A percentile compares a stretch with the other conserved stretches of the same genome.
phyloP scores from a whole-genome alignment of 1,140 invertebrate genomes.

The Bombus cullumanus region DNA sequence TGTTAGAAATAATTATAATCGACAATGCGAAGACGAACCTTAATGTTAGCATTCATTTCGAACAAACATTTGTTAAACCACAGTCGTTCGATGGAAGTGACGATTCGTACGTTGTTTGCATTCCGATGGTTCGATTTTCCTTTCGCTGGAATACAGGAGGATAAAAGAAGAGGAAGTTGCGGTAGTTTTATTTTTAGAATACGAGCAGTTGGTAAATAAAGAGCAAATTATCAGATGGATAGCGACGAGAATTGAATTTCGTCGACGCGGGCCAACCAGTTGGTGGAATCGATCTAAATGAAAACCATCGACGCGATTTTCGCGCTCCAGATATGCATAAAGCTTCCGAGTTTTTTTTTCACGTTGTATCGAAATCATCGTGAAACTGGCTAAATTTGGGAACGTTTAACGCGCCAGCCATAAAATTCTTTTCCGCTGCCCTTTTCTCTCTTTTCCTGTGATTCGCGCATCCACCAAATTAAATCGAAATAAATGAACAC shows the following conservation, averaged over 20 bases:
- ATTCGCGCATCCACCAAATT: background rate
- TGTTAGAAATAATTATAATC: too few relatives aligned
- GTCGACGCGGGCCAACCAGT: background rate
- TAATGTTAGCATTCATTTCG: too few relatives aligned
- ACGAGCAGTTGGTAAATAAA: background rate
- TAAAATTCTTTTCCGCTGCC: background rate
- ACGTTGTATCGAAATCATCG: background rate
- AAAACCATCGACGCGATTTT: constrained; percentile 12
- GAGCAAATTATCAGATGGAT: background rate
- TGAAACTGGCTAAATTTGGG: background rate
- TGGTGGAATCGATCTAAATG: constrained; percentile 1
- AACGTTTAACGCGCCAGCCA: background rate
- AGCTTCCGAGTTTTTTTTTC: background rate
- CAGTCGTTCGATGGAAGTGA: too few relatives aligned
- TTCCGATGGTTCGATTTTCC: too few relatives aligned
- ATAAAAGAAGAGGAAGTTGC: background rate
- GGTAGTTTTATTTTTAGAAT: background rate
- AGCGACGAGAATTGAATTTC: background rate
- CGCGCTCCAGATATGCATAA: constrained; percentile 11
- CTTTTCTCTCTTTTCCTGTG: background rate
- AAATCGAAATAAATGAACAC: background rate
- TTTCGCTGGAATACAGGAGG: too few relatives aligned
- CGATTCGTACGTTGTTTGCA: too few relatives aligned
- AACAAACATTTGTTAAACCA: too few relatives aligned
- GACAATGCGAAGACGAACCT: too few relatives aligned